Evolutionary conservation across 2,888 invertebrate species (phyloP), one percentile per base, ranked within the genome.

Genomic region (Piscicola geometra): DNA sequence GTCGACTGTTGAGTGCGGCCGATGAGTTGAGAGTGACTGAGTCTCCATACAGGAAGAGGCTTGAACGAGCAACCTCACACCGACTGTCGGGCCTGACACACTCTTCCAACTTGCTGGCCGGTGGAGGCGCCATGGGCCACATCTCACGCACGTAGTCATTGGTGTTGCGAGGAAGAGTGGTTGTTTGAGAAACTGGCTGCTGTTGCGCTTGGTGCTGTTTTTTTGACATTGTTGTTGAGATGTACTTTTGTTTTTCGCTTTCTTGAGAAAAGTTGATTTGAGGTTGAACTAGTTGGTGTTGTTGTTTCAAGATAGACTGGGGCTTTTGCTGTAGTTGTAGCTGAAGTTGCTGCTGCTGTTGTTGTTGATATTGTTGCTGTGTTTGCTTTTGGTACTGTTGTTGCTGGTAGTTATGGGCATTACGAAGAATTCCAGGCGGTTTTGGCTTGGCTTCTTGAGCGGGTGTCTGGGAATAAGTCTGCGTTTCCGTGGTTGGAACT

Each of bases 1-100:
- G 68, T 21, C 68, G 72, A 28, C 28, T 35, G 28, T 73, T 52
- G 25, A 36, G 36, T 28, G 64, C 76, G 15, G 74, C 33, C 28
- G 60, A 52, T 28, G 70, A 36, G 32, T 36, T 74, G 50, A 74
- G 60, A 35, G 76, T 75, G 15, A 76, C 74, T n/a, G 76, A 76
- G 76, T 74, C 76, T 75, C 76, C 76, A 36, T 76, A 76, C n/a
- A 67, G 76, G 32, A 76, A 76, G 56, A 67, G 75, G 28, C 74
- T 66, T 28, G 74, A 47, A n/a, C 74, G 72, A 1, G 76, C 28
- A n/a, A 50, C 36, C 36, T 75, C 71, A 33, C 35, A 52, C 15
- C 71, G 33, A 28, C 68, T 75, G 50, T 75, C 67, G 5, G 68
- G 75, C 56, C 76, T 60, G 47, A 32, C 66, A 36, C 60, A 64